These are phyloP conservation scores for Haliclona indistincta DNA, from an alignment of 37 sponge, comb jelly and placozoan genomes.

Conservation along the genomic window DNA sequence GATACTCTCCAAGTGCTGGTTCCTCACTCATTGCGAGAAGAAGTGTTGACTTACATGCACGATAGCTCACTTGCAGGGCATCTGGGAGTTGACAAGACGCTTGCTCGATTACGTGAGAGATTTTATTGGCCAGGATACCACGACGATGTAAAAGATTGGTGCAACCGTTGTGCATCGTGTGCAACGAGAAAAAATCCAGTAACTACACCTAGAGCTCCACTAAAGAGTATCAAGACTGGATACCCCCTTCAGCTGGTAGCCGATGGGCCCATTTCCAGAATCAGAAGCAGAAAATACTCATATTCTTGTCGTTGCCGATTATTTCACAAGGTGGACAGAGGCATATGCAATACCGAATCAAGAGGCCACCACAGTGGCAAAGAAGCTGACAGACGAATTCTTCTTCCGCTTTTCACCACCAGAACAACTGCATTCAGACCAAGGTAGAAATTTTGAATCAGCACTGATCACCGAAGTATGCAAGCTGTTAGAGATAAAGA, in stretches of 20 bases:
- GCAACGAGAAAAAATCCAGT: slow-evolving; percentile 23
- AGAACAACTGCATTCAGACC: slow-evolving; percentile 49
- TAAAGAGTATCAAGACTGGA: slow-evolving; percentile 25
- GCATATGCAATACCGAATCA: slow-evolving; percentile 62
- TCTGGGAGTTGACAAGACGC: slow-evolving; percentile 28
- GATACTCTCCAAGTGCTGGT: too few species aligned
- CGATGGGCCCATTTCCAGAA: slow-evolving; percentile 43
- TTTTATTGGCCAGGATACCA: slow-evolving; percentile 61
- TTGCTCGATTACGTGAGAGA: slow-evolving; percentile 19
- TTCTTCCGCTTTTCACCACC: slow-evolving; percentile 56
- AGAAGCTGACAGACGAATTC: slow-evolving; percentile 23
- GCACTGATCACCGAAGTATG: slow-evolving; percentile 38
- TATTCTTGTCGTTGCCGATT: slow-evolving; percentile 41
- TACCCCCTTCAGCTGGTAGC: slow-evolving; percentile 46
- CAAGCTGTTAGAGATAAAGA: slow-evolving; percentile 18
- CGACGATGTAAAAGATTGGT: slow-evolving; percentile 39
- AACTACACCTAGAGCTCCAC: slow-evolving; percentile 18
- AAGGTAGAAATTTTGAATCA: slow-evolving; percentile 54
- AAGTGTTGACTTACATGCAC: too few species aligned
- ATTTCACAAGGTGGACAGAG: slow-evolving; percentile 52
- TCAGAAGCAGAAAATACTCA: slow-evolving; percentile 37
- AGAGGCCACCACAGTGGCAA: slow-evolving; percentile 56
- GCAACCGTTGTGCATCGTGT: slow-evolving; percentile 24
- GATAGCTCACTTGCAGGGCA: slow-evolving; percentile 14
- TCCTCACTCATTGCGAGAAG: too few species aligned